Evolutionary conservation across 1,140 invertebrate genomes (phyloP).

Genomic region (Myzus persicae): DNA sequence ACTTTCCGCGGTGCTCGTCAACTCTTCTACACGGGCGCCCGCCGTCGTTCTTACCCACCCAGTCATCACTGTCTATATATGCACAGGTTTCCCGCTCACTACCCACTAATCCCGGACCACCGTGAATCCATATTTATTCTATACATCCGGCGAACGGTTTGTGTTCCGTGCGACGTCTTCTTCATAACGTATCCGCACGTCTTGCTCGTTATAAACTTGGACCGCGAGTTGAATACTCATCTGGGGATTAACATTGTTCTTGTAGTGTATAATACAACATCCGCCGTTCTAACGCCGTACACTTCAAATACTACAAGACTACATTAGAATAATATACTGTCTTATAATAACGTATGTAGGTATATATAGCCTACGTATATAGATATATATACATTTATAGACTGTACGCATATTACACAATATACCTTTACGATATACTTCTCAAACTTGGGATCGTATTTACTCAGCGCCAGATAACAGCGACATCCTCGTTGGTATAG

Average conservation of each 20-base stretch:
- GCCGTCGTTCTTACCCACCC: not conserved
- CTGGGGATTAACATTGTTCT: constrained; percentile 31
- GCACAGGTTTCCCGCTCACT: not conserved
- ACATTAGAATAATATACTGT: not conserved
- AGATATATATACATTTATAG: not conserved
- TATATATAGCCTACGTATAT: not conserved
- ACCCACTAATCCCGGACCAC: not conserved
- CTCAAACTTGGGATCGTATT: not conserved
- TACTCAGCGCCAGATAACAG: not conserved
- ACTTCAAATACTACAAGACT: not conserved
- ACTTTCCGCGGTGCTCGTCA: not conserved
- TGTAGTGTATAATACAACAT: not conserved
- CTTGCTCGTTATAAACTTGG: constrained; percentile 36
- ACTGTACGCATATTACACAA: not conserved
- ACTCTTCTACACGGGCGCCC: not conserved
- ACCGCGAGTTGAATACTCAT: constrained; percentile 22
- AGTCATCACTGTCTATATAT: not conserved
- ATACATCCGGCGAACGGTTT: not conserved
- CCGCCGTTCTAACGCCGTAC: not conserved
- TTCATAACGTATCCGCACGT: not conserved
- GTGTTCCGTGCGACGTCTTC: not conserved
- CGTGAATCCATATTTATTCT: not conserved
- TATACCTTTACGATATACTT: not conserved
- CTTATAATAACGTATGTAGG: not conserved
- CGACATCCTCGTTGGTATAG: not conserved